These are phyloP conservation scores for Oryctolagus cuniculus DNA, from an alignment of 2,113 vertebrate genomes.

Conservation along the genomic window mOryCun1.1 NC_091447.1:32851001-32851500, in stretches of 20 bases:
- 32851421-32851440: not conserved
- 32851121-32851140: not conserved
- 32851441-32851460: not conserved
- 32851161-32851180: not conserved
- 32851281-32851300: not conserved
- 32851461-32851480: not conserved
- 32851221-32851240: not conserved
- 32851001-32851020: no score
- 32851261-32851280: not conserved
- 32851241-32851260: not conserved
- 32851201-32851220: not conserved
- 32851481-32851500: not conserved
- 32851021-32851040: no score
- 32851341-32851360: not conserved
- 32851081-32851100: no score
- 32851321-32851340: slow-evolving; percentile 18
- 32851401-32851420: not conserved
- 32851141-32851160: slow-evolving; percentile 14
- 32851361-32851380: not conserved
- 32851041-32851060: no score
- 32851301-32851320: not conserved
- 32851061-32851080: no score
- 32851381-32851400: not conserved
- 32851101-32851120: no score
- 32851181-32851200: not conserved